phyloP scores from a whole-genome alignment of 1,140 invertebrate genomes.

The Cydia pomonella region DNA sequence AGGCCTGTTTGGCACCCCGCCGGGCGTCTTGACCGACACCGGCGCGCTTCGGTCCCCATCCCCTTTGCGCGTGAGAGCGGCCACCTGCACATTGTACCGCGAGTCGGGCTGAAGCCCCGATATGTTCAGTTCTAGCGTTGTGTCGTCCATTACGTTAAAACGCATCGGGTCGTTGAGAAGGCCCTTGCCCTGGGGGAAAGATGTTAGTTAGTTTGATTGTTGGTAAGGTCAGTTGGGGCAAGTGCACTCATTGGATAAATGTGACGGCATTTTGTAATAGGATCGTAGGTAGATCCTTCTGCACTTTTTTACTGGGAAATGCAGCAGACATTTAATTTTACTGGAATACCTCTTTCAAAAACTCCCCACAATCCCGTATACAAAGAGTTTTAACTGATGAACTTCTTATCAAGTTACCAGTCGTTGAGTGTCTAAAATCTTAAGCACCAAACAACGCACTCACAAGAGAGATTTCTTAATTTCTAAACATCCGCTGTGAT shows the following conservation, averaged over 20 bases:
- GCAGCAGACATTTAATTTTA: too few relatives aligned
- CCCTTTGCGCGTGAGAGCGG: conserved; percentile 95
- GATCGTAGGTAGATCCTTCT: too few relatives aligned
- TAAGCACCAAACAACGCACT: too few relatives aligned
- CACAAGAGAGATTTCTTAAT: neutral
- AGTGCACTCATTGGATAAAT: too few relatives aligned
- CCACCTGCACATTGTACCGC: conserved; percentile 94
- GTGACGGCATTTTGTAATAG: too few relatives aligned
- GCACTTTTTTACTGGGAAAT: too few relatives aligned
- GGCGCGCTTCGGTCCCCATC: conserved; percentile 94
- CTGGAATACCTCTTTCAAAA: too few relatives aligned
- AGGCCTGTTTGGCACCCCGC: conserved; percentile 95
- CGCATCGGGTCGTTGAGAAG: conserved; percentile 91
- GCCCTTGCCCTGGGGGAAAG: conserved; percentile 84
- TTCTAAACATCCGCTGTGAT: neutral
- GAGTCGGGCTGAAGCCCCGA: conserved; percentile 96
- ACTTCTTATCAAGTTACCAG: too few relatives aligned
- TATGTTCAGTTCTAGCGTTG: conserved; percentile 90
- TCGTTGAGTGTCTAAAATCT: too few relatives aligned
- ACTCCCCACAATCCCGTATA: too few relatives aligned
- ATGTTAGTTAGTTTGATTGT: neutral
- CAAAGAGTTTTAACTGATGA: too few relatives aligned
- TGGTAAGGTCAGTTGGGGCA: neutral
- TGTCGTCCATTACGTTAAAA: conserved; percentile 90
- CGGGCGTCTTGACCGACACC: conserved; percentile 92